phyloP scores from a whole-genome alignment of 2,113 vertebrate species.

The Australoheros scitulus region DNA sequence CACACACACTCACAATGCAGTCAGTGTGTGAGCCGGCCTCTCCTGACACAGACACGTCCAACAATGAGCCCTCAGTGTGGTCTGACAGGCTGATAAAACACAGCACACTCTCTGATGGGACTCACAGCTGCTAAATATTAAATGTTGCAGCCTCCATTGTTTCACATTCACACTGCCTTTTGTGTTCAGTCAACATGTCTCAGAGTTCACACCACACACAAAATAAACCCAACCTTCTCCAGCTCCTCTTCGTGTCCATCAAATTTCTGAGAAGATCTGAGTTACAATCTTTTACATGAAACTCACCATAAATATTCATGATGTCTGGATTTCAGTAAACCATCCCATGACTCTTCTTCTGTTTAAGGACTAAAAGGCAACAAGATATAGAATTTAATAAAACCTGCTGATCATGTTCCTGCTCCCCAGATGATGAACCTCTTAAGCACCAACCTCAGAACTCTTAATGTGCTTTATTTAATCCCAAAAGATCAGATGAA shows the following conservation, averaged over 20 bases:
- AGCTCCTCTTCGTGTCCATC: neutral
- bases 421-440: neutral
- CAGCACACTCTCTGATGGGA: conserved; percentile 22
- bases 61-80: conserved; percentile 28
- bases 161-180: neutral
- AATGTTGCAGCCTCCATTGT: conserved; percentile 7
- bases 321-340: neutral
- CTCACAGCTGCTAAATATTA: conserved; percentile 31
- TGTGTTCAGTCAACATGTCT: neutral
- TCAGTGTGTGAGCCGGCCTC: neutral
- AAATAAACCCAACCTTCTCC: neutral
- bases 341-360: neutral
- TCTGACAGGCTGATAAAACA: conserved; percentile 42
- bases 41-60: neutral
- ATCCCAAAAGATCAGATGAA: neutral
- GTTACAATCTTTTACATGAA: neutral
- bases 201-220: neutral
- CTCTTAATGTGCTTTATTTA: neutral
- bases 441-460: neutral
- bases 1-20: conserved; percentile 3
- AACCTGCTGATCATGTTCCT: neutral
- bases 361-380: neutral
- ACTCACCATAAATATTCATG: neutral
- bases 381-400: neutral
- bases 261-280: neutral